phyloP scores from a whole-genome alignment of 2,888 invertebrate genomes.

The Leptarthrus brevirostris region DNA sequence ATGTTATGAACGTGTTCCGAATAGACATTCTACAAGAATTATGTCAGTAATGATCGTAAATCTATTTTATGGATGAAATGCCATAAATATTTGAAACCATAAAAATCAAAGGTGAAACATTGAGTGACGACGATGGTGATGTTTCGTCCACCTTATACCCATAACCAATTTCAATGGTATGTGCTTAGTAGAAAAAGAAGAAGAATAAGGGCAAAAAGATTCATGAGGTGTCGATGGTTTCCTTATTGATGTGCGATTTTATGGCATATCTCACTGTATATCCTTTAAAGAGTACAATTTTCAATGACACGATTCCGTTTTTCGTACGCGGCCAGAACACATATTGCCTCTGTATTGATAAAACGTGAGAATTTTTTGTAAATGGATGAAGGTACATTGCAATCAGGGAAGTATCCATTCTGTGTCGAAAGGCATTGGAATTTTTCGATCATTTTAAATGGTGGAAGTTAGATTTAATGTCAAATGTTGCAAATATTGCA shows the following conservation, averaged over 20 bases:
- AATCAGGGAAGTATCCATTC: background rate
- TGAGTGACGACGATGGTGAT: too few relatives aligned
- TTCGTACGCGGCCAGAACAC: background rate
- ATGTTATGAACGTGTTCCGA: conserved; percentile 44
- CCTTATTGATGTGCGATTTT: conserved; percentile 43
- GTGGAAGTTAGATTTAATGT: background rate
- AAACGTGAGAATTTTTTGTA: conserved; percentile 41
- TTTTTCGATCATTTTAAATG: background rate
- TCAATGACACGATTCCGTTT: conserved; percentile 21
- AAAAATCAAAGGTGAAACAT: conserved; percentile 48
- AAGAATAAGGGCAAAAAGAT: background rate
- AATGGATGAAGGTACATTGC: conserved; percentile 12
- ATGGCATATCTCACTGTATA: conserved; percentile 6
- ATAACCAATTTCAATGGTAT: background rate
- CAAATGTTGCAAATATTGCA: background rate
- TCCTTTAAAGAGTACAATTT: background rate
- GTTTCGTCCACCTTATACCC: background rate
- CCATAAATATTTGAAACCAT: conserved; percentile 49
- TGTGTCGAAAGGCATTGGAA: background rate
- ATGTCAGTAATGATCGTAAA: conserved; percentile 43
- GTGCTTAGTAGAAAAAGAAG: conserved; percentile 1
- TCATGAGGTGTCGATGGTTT: conserved; percentile 40
- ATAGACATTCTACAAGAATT: conserved; percentile 46
- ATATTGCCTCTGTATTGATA: conserved; percentile 12
- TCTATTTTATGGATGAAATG: conserved; percentile 42